phyloP scores from a whole-genome alignment of 2,797 vertebrate species.

The Coluber constrictor region DNA sequence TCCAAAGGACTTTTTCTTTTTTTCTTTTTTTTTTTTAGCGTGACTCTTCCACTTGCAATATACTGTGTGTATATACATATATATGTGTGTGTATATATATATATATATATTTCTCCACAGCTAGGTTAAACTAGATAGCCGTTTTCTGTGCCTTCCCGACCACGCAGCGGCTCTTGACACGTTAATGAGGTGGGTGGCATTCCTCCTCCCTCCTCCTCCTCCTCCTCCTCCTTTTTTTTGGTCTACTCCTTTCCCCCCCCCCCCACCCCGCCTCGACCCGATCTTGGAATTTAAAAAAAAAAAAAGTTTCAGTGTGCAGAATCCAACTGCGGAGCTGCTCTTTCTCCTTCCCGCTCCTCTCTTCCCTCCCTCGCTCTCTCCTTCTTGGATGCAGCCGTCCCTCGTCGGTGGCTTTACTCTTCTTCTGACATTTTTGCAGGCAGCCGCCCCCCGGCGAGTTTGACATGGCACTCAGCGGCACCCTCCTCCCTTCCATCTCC shows the following conservation, averaged over 20 bases:
- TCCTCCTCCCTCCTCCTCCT: not conserved
- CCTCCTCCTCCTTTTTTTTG: not conserved
- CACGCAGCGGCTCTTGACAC: constrained; percentile 41
- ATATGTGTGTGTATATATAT: accelerated
- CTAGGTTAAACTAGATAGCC: not conserved
- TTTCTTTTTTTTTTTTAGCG: not conserved
- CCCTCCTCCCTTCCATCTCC: constrained; percentile 91
- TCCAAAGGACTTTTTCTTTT: not conserved
- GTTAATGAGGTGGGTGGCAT: constrained; percentile 68
- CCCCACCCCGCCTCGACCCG: not conserved
- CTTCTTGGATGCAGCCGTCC: not conserved
- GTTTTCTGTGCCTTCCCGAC: constrained; percentile 40
- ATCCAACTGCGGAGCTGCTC: not conserved
- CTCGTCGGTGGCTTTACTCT: constrained; percentile 36
- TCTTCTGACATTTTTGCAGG: constrained; percentile 69
- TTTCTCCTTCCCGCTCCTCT: not conserved
- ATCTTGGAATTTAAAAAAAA: not conserved
- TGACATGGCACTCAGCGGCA: constrained; percentile 94
- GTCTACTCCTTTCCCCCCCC: not conserved
- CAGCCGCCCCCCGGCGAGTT: constrained; percentile 89
- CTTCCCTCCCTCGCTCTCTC: not conserved
- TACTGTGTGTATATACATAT: not conserved
- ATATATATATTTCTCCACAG: not conserved
- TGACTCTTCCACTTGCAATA: not conserved
- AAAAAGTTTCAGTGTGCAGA: not conserved